Conservation (phyloP, 2,113 vertebrate genomes). For the Suricata suricatta region DNA sequence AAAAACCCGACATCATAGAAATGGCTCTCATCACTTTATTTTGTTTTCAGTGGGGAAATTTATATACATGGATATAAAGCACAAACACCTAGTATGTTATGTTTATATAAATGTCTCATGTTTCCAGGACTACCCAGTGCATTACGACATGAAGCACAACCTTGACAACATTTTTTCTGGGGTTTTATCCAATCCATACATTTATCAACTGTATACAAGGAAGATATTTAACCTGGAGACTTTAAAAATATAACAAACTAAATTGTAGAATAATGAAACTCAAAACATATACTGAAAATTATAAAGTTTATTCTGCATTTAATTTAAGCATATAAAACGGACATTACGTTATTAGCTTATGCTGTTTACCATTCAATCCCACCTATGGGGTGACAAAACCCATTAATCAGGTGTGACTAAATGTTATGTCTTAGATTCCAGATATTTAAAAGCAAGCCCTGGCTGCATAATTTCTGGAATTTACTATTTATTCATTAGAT, state of each 20-base stretch:
- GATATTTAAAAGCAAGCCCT: neutral
- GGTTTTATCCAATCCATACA: neutral
- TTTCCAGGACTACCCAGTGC: neutral
- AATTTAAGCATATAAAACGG: neutral
- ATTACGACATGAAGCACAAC: neutral
- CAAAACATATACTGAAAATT: neutral
- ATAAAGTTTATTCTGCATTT: neutral
- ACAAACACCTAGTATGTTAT: neutral
- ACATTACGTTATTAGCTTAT: neutral
- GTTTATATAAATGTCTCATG: neutral
- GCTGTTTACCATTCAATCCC: neutral
- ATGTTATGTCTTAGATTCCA: neutral
- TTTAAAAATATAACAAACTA: neutral
- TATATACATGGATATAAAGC: neutral
- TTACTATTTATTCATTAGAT: neutral
- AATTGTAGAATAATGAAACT: neutral
- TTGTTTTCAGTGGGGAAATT: neutral
- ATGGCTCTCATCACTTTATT: neutral
- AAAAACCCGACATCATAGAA: neutral
- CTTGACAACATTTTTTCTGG: neutral
- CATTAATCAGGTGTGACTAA: neutral
- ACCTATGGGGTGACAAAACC: neutral
- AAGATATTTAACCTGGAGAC: neutral
- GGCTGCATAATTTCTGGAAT: neutral
- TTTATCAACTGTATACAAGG: neutral